Evolutionary conservation across 2,888 invertebrate species (phyloP), one percentile per base, ranked within the genome.

Genomic region (Apotomis capreana): DNA sequence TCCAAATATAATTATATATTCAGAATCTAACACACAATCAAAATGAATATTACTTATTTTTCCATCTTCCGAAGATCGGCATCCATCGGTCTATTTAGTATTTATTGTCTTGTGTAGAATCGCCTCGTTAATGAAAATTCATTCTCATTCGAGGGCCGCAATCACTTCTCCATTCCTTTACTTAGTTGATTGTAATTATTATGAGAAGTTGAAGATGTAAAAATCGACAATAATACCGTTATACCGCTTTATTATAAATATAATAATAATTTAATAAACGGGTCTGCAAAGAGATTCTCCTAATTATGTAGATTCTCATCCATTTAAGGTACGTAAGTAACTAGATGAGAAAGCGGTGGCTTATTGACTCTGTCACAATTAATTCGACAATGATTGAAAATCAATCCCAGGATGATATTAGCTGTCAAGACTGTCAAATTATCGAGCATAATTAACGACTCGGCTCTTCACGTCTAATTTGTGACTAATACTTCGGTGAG

Each of bases 351-450:
- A 84, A 86, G 87, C 88, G 85, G 91, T 90, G 90, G 91, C 91
- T 92, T 91, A 92, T 92, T 92, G 91, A 90, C 86, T 91, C 88
- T 91, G 92, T 91, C 92, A 92, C 89, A 92, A 91, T 91, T 87
- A 89, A 91, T 91, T 90, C 89, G 88, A 90, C 88, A 88, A 89
- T 87, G 89, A 92, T 91, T 90, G 91, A 91, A 92, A 92, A 92
- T 92, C 92, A 92, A 92, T 92, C 92, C 89, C 85, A 86, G 89
- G 81, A 86, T 86, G 86, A 88, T 88, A 91, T 91, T 89, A 90
- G 89, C 92, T 92, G 93, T 92, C 93, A 87, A 75, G 85, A 85
- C 86, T 85, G 90, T 93, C 92, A 92, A 91, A 91, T 92, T 92
- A 90, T 81, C 84, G 82, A 76, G 83, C 84, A 80, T 91, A 90